A percentile compares a stretch with the other conserved stretches of the same genome.
phyloP scores from a whole-genome alignment of 2,797 vertebrate genomes.

The Spinus pinus region DNA sequence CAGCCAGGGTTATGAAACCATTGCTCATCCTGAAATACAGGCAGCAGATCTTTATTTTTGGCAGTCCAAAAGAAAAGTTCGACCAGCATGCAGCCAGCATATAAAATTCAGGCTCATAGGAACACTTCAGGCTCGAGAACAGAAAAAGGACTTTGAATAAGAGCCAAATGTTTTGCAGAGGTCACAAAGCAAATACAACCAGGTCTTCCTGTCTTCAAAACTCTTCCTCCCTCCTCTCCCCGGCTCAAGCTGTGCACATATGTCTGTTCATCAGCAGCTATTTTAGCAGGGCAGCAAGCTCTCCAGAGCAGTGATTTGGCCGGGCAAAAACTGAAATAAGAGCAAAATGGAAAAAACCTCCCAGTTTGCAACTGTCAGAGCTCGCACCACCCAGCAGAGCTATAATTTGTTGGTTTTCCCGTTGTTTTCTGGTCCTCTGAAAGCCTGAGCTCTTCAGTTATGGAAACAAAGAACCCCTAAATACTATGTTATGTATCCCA shows the following conservation, averaged over 20 bases:
- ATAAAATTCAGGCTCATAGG: not conserved
- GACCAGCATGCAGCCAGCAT: not conserved
- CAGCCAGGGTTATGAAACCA: constrained; percentile 24
- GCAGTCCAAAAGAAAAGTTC: not conserved
- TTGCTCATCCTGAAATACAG: not conserved
- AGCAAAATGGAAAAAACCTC: not conserved
- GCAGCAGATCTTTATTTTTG: constrained; percentile 30
- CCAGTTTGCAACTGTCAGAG: not conserved
- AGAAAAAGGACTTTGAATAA: not conserved
- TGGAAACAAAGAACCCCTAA: not conserved
- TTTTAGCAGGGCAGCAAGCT: constrained; percentile 16
- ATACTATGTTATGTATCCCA: not conserved
- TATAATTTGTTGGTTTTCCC: constrained; percentile 25
- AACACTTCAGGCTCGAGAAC: not conserved
- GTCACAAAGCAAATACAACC: constrained; percentile 17
- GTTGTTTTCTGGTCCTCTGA: not conserved
- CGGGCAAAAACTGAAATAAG: not conserved
- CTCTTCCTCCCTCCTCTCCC: not conserved
- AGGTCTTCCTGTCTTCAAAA: constrained; percentile 4
- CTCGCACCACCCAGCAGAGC: not conserved
- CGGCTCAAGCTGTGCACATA: constrained; percentile 6
- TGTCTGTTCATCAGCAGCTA: not conserved
- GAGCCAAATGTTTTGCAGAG: constrained; percentile 15
- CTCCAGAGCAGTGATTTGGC: constrained; percentile 6
- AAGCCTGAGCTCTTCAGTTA: not conserved